Conservation (phyloP, 2,113 vertebrate species). For the Equus przewalskii region DNA sequence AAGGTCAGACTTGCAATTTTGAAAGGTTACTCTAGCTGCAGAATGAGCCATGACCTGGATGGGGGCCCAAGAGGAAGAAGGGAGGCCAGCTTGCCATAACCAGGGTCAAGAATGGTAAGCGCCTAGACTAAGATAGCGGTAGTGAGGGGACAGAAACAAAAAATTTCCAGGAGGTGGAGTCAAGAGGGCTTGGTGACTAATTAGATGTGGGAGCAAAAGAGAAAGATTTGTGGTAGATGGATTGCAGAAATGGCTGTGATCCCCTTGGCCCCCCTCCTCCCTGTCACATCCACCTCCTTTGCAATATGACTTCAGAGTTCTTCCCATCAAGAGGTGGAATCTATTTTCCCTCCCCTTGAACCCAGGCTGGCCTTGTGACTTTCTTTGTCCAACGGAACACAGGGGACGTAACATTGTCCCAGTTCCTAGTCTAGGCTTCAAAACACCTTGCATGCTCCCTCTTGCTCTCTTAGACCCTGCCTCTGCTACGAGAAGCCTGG, state of each 20-base stretch:
- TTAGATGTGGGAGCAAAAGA: fast-evolving
- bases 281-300: neutral
- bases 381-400: neutral
- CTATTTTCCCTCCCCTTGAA: neutral
- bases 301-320: neutral
- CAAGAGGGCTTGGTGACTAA: neutral
- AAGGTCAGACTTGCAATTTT: neutral
- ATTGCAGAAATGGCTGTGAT: fast-evolving
- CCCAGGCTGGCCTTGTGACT: neutral
- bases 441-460: neutral
- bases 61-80: neutral
- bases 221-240: fast-evolving
- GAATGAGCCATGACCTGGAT: neutral
- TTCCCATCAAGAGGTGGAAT: neutral
- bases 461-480: neutral
- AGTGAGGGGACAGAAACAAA: neutral
- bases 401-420: fast-evolving
- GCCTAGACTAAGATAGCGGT: neutral
- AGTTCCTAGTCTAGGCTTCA: neutral
- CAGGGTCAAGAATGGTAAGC: neutral
- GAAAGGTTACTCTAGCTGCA: neutral
- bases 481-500: neutral
- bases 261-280: fast-evolving
- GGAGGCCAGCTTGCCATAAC: neutral
- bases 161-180: neutral